These are phyloP conservation scores for Agonopterix subpropinquella DNA, from an alignment of 2,888 invertebrate species.

Conservation along the genomic window DNA sequence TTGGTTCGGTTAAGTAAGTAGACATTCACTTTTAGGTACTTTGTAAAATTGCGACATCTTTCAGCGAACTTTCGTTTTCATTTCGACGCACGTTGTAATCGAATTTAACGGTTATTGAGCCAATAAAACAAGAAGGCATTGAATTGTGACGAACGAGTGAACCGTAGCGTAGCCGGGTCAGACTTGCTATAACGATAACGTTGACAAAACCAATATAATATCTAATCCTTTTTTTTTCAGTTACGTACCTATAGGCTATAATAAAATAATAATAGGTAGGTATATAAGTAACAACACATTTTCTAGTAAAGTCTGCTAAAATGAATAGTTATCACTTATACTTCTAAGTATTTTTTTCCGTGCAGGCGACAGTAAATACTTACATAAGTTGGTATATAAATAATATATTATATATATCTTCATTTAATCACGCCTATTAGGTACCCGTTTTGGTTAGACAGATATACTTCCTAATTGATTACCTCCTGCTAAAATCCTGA, in stretches of 20 bases:
- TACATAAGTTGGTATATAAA: too few species aligned
- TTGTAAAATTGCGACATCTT: slow-evolving; percentile 10
- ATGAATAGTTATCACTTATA: too few species aligned
- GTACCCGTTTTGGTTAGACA: too few species aligned
- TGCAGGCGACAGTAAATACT: too few species aligned
- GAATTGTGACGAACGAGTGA: slow-evolving; percentile 44
- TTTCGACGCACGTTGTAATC: slow-evolving; percentile 56
- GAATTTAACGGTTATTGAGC: slow-evolving; percentile 63
- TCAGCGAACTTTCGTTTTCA: slow-evolving; percentile 51
- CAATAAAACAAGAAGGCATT: slow-evolving; percentile 38
- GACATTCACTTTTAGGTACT: not conserved
- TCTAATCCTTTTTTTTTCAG: not conserved
- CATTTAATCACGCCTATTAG: too few species aligned
- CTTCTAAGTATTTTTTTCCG: too few species aligned
- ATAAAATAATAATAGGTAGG: too few species aligned
- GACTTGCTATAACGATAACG: slow-evolving; percentile 25
- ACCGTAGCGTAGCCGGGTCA: slow-evolving; percentile 38
- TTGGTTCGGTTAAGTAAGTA: not conserved
- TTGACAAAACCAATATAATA: slow-evolving; percentile 9
- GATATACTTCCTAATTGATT: too few species aligned
- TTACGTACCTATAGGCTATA: not conserved
- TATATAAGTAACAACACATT: too few species aligned
- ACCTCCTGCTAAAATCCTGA: too few species aligned
- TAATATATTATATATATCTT: too few species aligned
- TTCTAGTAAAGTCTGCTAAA: too few species aligned